These are phyloP conservation scores for Apodemia hepburni DNA, from an alignment of 2,888 invertebrate genomes.

Conservation along the genomic window DNA sequence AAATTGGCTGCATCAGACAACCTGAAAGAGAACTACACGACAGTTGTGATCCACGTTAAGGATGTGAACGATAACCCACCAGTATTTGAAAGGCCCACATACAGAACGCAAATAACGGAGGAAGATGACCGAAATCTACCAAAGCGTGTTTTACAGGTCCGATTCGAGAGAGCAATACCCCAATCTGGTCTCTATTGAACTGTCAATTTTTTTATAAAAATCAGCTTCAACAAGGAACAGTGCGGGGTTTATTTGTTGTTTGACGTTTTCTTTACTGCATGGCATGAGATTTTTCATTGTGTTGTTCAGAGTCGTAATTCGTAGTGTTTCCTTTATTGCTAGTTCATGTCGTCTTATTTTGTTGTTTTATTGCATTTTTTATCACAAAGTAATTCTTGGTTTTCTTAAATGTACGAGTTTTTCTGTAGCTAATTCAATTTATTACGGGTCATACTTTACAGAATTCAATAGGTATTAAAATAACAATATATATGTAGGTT, in stretches of 20 bases:
- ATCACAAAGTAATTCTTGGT: background rate
- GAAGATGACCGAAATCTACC: slow-evolving; percentile 97
- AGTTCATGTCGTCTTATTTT: slow-evolving; percentile 33
- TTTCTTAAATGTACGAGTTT: background rate
- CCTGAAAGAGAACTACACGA: slow-evolving; percentile 97
- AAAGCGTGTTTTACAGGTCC: slow-evolving; percentile 94
- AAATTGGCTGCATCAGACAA: slow-evolving; percentile 97
- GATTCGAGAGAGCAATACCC: slow-evolving; percentile 77
- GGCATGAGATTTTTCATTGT: slow-evolving; percentile 61
- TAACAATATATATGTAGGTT: too few species aligned
- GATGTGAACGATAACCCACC: slow-evolving; percentile 99
- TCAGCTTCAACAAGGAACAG: slow-evolving; percentile 48
- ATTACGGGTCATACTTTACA: background rate
- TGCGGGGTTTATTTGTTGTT: slow-evolving; percentile 42
- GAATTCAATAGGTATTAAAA: background rate
- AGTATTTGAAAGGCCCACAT: slow-evolving; percentile 96
- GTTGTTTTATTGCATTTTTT: slow-evolving; percentile 12
- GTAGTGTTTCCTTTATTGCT: slow-evolving; percentile 39
- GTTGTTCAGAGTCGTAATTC: slow-evolving; percentile 44
- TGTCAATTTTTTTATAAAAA: slow-evolving; percentile 31
- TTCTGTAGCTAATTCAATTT: background rate
- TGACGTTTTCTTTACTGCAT: slow-evolving; percentile 55
- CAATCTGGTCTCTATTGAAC: slow-evolving; percentile 43
- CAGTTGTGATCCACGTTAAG: slow-evolving; percentile 97
- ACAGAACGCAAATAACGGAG: slow-evolving; percentile 97